A percentile compares a stretch with the other conserved stretches of the same genome.
Conservation (phyloP, 2,113 vertebrate genomes). For the Etheostoma cragini region DNA sequence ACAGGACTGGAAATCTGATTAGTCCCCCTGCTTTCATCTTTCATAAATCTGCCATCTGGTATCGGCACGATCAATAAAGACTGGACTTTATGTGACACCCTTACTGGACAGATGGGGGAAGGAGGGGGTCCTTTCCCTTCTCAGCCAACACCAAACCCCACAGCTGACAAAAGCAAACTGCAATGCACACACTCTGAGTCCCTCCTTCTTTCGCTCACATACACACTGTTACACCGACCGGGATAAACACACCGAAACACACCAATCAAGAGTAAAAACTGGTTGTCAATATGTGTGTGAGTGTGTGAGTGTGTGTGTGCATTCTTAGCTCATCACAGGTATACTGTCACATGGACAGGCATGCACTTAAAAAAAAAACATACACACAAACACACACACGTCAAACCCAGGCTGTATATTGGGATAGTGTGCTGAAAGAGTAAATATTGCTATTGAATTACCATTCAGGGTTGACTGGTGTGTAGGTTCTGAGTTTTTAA, state of each 20-base stretch:
- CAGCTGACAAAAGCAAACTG: constrained; percentile 52
- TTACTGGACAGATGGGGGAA: constrained; percentile 67
- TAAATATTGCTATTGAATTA: constrained; percentile 70
- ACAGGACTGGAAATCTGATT: constrained; percentile 86
- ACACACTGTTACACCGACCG: constrained; percentile 10
- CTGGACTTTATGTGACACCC: constrained; percentile 82
- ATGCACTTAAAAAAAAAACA: constrained; percentile 45
- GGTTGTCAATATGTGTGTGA: background rate
- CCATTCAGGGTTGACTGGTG: constrained; percentile 46
- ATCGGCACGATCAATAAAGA: constrained; percentile 81
- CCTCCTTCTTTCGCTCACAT: background rate
- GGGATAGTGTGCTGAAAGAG: constrained; percentile 73
- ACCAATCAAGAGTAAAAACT: constrained; percentile 1
- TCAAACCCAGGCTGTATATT: constrained; percentile 58
- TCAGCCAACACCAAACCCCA: constrained; percentile 44
- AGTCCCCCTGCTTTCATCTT: constrained; percentile 82
- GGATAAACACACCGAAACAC: background rate
- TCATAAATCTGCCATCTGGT: constrained; percentile 85
- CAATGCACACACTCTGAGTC: background rate
- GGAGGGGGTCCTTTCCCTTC: constrained; percentile 7
- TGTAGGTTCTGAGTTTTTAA: constrained; percentile 45
- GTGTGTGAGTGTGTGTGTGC: constrained; percentile 14
- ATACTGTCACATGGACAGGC: constrained; percentile 16
- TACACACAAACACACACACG: constrained; percentile 37
- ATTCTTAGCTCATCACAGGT: constrained; percentile 34